These are phyloP conservation scores for Chondrosia reniformis DNA, from an alignment of 37 sponge, comb jelly and placozoan species.

Conservation along the genomic window DNA sequence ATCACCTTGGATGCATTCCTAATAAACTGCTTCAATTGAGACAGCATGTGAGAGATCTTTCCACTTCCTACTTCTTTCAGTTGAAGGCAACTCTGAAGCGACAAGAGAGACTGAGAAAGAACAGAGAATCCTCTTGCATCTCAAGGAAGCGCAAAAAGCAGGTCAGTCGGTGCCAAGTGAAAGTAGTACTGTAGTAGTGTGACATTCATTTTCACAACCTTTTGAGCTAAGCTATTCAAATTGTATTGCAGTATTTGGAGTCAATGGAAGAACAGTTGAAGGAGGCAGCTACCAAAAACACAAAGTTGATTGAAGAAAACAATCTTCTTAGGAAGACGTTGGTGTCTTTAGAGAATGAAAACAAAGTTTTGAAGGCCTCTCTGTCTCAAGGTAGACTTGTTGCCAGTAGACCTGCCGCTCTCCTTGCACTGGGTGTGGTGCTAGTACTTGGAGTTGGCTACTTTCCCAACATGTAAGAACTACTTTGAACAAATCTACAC, in stretches of 20 bases:
- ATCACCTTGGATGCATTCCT: too few relatives aligned
- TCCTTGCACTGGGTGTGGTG: background rate
- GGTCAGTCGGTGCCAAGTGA: too few relatives aligned
- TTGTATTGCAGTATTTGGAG: background rate
- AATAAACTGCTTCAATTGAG: background rate
- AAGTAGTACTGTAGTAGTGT: too few relatives aligned
- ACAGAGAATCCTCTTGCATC: slow-evolving; percentile 10
- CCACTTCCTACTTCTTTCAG: background rate
- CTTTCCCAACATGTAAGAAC: background rate
- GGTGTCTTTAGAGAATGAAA: background rate
- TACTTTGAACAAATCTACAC: too few relatives aligned
- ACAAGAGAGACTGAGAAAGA: slow-evolving; percentile 13
- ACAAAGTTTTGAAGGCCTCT: background rate
- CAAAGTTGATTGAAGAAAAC: background rate
- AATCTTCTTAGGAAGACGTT: background rate
- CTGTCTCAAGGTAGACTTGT: background rate
- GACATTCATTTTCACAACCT: background rate
- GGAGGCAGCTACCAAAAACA: slow-evolving; percentile 15
- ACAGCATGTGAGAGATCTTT: background rate
- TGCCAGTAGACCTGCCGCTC: background rate
- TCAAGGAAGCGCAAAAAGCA: slow-evolving; percentile 4
- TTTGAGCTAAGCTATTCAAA: background rate
- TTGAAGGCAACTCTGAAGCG: slow-evolving; percentile 9
- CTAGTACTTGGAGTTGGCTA: background rate
- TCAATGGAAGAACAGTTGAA: slow-evolving; percentile 3